A percentile compares a stretch with the other conserved stretches of the same genome.
These are phyloP conservation scores for Hirtodrosophila cameraria DNA, from an alignment of 2,888 invertebrate genomes.

Conservation along the genomic window DNA sequence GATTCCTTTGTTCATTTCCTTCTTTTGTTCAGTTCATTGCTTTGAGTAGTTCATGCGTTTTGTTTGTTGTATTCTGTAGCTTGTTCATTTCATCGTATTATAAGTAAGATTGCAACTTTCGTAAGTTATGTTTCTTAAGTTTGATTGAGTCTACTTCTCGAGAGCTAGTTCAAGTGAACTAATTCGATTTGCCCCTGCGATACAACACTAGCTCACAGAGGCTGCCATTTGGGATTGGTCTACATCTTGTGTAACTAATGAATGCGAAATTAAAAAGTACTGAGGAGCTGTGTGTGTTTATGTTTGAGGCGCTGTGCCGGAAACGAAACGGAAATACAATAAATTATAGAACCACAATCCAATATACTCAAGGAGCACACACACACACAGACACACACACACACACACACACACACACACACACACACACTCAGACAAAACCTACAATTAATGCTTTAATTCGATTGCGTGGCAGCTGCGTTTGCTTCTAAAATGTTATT, in stretches of 20 bases:
- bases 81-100: too few species aligned
- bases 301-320: slow-evolving; percentile 13
- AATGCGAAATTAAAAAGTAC: slow-evolving; percentile 68
- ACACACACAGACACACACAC: slow-evolving; percentile 21
- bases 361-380: slow-evolving; percentile 36
- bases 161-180: too few species aligned
- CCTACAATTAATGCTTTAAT: slow-evolving; percentile 64
- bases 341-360: slow-evolving; percentile 67
- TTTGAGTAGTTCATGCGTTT: too few species aligned
- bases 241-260: slow-evolving; percentile 60
- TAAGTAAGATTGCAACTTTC: too few species aligned
- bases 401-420: slow-evolving; percentile 2
- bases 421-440: slow-evolving; percentile 11
- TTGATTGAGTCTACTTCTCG: too few species aligned
- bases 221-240: slow-evolving; percentile 14
- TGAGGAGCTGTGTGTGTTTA: slow-evolving; percentile 1
- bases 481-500: slow-evolving; percentile 49
- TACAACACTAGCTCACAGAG: too few species aligned
- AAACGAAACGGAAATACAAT: slow-evolving; percentile 59
- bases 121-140: too few species aligned
- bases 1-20: too few species aligned
- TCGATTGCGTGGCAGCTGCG: slow-evolving; percentile 54
- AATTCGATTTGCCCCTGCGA: too few species aligned
- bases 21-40: too few species aligned
- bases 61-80: too few species aligned